Percentiles rank a stretch among this genome's conserved stretches.
Evolutionary conservation across 2,888 invertebrate genomes (phyloP).

Genomic region (Eulithis testata): DNA sequence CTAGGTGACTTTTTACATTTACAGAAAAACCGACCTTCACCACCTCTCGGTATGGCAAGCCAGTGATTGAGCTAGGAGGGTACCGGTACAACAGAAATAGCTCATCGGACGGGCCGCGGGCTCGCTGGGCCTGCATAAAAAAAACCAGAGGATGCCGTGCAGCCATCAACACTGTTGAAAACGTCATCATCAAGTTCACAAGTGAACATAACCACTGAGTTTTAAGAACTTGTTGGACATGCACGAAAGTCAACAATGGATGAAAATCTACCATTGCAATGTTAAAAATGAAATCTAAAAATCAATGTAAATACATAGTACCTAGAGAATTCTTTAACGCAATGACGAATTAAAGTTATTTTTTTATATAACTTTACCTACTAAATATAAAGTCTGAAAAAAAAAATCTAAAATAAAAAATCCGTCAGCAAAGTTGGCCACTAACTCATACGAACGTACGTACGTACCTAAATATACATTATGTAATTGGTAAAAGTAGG

Average conservation of each 20-base stretch:
- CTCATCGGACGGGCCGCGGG: slow-evolving; percentile 35
- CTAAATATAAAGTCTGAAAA: no score
- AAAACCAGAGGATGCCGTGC: slow-evolving; percentile 11
- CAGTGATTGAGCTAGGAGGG: slow-evolving; percentile 47
- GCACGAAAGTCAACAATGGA: no score
- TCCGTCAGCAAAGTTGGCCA: no score
- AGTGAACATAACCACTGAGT: slow-evolving; percentile 16
- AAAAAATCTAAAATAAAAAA: no score
- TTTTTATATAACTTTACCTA: no score
- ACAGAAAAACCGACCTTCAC: slow-evolving; percentile 14
- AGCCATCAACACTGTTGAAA: slow-evolving; percentile 13
- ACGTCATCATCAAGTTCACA: slow-evolving; percentile 6
- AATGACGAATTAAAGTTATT: no score
- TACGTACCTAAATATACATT: no score
- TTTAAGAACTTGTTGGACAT: not conserved
- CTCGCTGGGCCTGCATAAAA: slow-evolving; percentile 46
- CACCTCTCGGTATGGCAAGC: slow-evolving; percentile 55
- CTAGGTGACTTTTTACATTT: not conserved
- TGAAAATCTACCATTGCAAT: not conserved
- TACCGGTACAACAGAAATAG: slow-evolving; percentile 50
- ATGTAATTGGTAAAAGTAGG: no score
- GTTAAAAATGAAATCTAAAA: not conserved
- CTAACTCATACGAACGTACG: no score
- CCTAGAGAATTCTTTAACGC: no score
- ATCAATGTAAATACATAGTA: no score